Evolutionary conservation across 2,888 invertebrate genomes (phyloP).

Genomic region (Oxystoma pomonae): DNA sequence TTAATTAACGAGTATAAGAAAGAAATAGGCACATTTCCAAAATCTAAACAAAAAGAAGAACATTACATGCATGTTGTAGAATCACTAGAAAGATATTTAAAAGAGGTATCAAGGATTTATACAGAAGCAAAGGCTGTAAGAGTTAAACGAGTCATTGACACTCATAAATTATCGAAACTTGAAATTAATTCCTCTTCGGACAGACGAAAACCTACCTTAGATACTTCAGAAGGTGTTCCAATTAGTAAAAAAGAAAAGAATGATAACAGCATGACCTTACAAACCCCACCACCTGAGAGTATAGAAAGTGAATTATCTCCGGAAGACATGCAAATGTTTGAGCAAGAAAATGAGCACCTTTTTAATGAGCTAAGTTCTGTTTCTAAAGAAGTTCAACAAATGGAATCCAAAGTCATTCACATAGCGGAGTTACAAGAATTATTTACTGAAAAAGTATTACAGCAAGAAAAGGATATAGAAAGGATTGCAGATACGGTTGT

Average conservation of each 20-base stretch:
- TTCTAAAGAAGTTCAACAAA: conserved; percentile 74
- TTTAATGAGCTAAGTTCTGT: conserved; percentile 84
- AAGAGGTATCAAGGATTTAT: conserved; percentile 81
- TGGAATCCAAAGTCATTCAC: conserved; percentile 89
- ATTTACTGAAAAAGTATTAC: conserved; percentile 92
- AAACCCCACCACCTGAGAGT: conserved; percentile 20
- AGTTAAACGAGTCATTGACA: conserved; percentile 80
- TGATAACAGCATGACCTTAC: conserved; percentile 15
- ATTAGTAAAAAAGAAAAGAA: conserved; percentile 17
- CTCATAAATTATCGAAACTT: conserved; percentile 72
- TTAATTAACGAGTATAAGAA: conserved; percentile 71
- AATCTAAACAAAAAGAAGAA: conserved; percentile 65
- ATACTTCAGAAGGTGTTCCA: conserved; percentile 11
- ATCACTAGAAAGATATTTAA: conserved; percentile 75
- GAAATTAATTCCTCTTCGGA: conserved; percentile 44
- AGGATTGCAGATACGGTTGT: conserved; percentile 84
- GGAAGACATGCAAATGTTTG: conserved; percentile 90
- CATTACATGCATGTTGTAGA: conserved; percentile 74
- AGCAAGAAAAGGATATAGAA: conserved; percentile 93
- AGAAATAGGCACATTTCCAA: conserved; percentile 55
- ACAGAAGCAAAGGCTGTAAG: conserved; percentile 84
- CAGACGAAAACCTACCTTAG: conserved; percentile 5
- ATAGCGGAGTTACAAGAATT: conserved; percentile 94
- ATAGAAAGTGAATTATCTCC: conserved; percentile 68
- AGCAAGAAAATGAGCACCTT: conserved; percentile 84